Evolutionary conservation across 2,113 vertebrate genomes (phyloP).

Genomic region (Colossoma macropomum): DNA sequence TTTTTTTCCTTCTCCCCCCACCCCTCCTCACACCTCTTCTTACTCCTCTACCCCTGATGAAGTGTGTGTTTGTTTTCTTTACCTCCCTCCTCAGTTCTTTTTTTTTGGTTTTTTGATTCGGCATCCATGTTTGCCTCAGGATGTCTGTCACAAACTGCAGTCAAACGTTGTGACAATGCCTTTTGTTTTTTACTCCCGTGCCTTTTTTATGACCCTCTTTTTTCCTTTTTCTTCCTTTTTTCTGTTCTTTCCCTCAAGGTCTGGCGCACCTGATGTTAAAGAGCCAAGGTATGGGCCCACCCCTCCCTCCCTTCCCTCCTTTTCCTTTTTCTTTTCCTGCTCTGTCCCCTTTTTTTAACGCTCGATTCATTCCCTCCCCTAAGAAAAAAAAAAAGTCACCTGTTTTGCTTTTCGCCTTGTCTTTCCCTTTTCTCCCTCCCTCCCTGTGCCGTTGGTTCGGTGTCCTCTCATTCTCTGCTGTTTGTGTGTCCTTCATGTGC

Average conservation of each 20-base stretch:
- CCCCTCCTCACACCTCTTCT: constrained; percentile 40
- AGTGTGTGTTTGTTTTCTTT: constrained; percentile 60
- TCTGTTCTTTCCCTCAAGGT: constrained; percentile 87
- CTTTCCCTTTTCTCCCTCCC: neutral
- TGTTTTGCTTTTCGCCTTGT: constrained; percentile 38
- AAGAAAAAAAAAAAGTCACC: constrained; percentile 28
- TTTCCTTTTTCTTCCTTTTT: constrained; percentile 83
- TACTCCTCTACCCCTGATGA: constrained; percentile 49
- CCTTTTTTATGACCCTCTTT: constrained; percentile 85
- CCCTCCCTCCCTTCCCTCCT: constrained; percentile 70
- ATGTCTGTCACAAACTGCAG: constrained; percentile 89
- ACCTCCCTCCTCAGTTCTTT: constrained; percentile 67
- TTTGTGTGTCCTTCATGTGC: constrained; percentile 77
- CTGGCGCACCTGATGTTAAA: constrained; percentile 87
- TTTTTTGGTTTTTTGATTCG: constrained; percentile 76
- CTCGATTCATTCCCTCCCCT: constrained; percentile 23
- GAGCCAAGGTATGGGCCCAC: constrained; percentile 85
- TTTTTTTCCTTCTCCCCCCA: constrained; percentile 75
- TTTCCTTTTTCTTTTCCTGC: constrained; percentile 67
- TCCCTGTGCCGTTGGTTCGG: constrained; percentile 76
- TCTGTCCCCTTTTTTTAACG: constrained; percentile 63
- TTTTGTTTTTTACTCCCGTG: constrained; percentile 75
- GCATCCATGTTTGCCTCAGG: constrained; percentile 83
- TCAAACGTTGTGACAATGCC: constrained; percentile 88
- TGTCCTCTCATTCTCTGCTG: constrained; percentile 71